These are phyloP conservation scores for Hydriomena furcata DNA, from an alignment of 2,888 invertebrate species.

Conservation along the genomic window DNA sequence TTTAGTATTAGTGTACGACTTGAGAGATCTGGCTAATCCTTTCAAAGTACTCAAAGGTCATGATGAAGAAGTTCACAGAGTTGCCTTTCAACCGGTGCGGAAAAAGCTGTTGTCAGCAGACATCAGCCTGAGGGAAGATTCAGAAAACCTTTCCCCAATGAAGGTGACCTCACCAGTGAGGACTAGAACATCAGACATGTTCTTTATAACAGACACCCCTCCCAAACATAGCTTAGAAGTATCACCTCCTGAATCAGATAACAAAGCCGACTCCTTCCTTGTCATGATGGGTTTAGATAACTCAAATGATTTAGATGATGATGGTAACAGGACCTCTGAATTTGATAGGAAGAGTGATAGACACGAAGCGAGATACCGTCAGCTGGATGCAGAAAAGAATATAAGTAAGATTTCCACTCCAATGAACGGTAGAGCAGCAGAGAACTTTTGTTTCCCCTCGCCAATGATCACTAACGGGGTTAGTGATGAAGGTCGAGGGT, in stretches of 20 bases:
- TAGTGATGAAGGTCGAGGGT: slow-evolving; percentile 50
- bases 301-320: slow-evolving; percentile 60
- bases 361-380: slow-evolving; percentile 52
- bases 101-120: slow-evolving; percentile 62
- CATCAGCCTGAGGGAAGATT: slow-evolving; percentile 71
- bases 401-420: slow-evolving; percentile 74
- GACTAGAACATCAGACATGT: slow-evolving; percentile 67
- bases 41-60: slow-evolving; percentile 76
- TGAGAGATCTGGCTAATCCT: slow-evolving; percentile 76
- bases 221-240: slow-evolving; percentile 51
- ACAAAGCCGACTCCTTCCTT: slow-evolving; percentile 71
- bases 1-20: slow-evolving; percentile 79
- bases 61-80: slow-evolving; percentile 71
- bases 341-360: slow-evolving; percentile 59
- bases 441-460: slow-evolving; percentile 59
- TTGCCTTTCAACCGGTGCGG: slow-evolving; percentile 72
- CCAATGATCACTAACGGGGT: slow-evolving; percentile 58
- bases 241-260: slow-evolving; percentile 49
- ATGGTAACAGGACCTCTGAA: slow-evolving; percentile 54
- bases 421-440: slow-evolving; percentile 52
- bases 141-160: slow-evolving; percentile 49
- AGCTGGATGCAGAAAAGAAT: slow-evolving; percentile 62
- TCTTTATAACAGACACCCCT: slow-evolving; percentile 66
- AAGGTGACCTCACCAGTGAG: slow-evolving; percentile 55
- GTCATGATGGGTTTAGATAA: slow-evolving; percentile 73